These are phyloP conservation scores for Tineola bisselliella DNA, from an alignment of 2,888 invertebrate species.

Conservation along the genomic window DNA sequence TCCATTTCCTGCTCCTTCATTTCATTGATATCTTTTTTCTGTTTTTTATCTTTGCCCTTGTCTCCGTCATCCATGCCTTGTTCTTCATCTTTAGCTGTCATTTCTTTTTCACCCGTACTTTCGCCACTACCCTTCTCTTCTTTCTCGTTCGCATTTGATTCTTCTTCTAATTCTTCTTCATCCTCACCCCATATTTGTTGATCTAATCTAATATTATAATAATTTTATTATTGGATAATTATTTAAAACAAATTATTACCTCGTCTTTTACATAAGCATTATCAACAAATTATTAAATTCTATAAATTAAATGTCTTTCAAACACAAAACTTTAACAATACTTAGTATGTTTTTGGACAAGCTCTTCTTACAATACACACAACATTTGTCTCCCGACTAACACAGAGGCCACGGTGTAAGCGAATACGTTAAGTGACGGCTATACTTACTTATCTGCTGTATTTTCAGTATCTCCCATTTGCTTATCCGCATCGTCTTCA, in stretches of 20 bases:
- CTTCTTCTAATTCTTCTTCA: constrained; percentile 70
- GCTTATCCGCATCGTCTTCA: constrained; percentile 88
- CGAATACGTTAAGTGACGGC: background rate
- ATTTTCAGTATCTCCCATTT: constrained; percentile 95
- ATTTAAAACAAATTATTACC: no score
- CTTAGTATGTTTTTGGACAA: no score
- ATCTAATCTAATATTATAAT: constrained; percentile 57
- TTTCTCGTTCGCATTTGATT: constrained; percentile 60
- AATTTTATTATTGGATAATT: background rate
- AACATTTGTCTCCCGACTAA: no score
- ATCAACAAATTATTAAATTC: no score
- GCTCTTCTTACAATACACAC: no score
- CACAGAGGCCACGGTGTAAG: no score
- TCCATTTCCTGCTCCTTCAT: constrained; percentile 83
- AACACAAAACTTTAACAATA: no score
- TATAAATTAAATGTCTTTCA: no score
- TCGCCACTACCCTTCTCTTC: constrained; percentile 72
- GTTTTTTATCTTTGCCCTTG: constrained; percentile 64
- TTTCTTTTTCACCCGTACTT: constrained; percentile 73
- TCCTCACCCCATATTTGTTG: constrained; percentile 88
- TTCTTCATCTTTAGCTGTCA: constrained; percentile 76
- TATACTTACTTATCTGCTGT: constrained; percentile 78
- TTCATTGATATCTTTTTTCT: constrained; percentile 80
- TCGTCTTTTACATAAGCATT: no score
- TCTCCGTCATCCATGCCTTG: constrained; percentile 64